A percentile compares a stretch with the other conserved stretches of the same genome.
These are phyloP conservation scores for Sparus aurata DNA, from an alignment of 2,797 vertebrate species.

Conservation along the genomic window DNA sequence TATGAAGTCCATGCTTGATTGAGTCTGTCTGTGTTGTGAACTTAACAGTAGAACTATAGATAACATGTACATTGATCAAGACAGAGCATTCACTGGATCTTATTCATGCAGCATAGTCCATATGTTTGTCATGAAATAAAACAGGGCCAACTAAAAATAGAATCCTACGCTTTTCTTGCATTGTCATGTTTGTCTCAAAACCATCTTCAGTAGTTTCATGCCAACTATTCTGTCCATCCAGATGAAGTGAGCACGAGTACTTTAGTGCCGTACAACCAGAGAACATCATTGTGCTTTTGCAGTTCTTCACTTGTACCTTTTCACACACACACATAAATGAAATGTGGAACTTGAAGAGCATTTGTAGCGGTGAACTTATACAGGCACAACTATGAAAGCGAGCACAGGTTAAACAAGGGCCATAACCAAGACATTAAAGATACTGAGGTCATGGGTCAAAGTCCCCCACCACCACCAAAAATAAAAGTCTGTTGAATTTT, in stretches of 20 bases:
- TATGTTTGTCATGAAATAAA: conserved; percentile 48
- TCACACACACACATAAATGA: background rate
- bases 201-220: conserved; percentile 28
- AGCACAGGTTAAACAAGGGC: conserved; percentile 18
- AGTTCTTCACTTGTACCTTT: background rate
- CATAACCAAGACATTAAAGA: background rate
- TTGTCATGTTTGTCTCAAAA: conserved; percentile 50
- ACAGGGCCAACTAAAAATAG: conserved; percentile 27
- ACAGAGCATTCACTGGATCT: conserved; percentile 61
- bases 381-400: conserved; percentile 7
- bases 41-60: conserved; percentile 47
- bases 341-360: conserved; percentile 4
- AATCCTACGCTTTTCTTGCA: conserved; percentile 5
- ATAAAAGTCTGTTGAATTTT: background rate
- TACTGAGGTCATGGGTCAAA: background rate
- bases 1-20: conserved; percentile 61
- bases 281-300: conserved; percentile 24
- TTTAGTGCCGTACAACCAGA: conserved; percentile 17
- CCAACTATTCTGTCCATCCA: background rate
- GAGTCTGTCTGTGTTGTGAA: conserved; percentile 43
- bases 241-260: background rate
- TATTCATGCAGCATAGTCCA: conserved; percentile 66
- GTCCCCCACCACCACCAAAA: background rate
- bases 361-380: conserved; percentile 11
- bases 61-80: conserved; percentile 50